Conservation (phyloP, 2,888 invertebrate species). For the Ommatoiulus sabulosus region DNA sequence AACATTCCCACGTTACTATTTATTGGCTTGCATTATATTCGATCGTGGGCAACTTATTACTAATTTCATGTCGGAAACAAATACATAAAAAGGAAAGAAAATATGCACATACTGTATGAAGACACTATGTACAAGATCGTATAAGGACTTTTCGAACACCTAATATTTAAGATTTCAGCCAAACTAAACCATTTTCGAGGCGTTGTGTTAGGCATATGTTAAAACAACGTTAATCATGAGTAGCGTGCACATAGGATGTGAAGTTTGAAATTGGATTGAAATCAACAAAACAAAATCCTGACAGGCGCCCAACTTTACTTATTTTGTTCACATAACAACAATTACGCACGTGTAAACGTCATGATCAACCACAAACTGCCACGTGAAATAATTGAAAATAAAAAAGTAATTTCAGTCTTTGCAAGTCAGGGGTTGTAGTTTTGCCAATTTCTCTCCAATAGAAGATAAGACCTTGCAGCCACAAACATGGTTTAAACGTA, state of each 20-base stretch:
- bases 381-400: background rate
- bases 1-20: too few species aligned
- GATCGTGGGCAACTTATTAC: too few species aligned
- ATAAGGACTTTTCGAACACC: too few species aligned
- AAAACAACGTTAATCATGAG: background rate
- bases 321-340: too few species aligned
- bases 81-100: too few species aligned
- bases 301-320: background rate
- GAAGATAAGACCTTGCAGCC: background rate
- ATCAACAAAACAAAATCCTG: background rate
- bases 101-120: background rate
- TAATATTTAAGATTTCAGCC: background rate
- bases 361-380: too few species aligned
- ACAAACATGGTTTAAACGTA: conserved; percentile 3
- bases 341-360: too few species aligned
- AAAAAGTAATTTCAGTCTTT: background rate
- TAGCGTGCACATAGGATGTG: background rate
- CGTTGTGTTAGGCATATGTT: background rate
- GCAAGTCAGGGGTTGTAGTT: background rate
- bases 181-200: background rate
- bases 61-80: too few species aligned
- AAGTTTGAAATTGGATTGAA: background rate
- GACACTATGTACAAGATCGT: background rate
- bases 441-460: background rate
- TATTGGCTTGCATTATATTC: too few species aligned